Percentiles rank a stretch among this genome's conserved stretches.
Conservation (phyloP, 2,113 vertebrate species). For the Pollimyrus isidori region DNA sequence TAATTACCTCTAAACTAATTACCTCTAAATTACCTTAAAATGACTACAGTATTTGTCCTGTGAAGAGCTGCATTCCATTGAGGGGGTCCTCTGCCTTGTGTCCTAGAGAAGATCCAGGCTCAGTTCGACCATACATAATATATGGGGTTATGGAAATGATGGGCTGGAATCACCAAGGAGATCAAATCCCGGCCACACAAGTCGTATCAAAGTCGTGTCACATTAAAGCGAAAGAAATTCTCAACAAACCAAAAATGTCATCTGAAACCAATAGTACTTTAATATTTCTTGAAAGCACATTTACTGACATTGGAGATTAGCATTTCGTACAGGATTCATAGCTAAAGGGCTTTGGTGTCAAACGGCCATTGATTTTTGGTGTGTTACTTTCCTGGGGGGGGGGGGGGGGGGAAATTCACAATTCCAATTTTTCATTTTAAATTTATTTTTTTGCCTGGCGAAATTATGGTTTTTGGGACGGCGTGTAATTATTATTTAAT, state of each 20-base stretch:
- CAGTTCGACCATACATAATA: background rate
- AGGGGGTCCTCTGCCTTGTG: background rate
- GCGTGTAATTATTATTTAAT: too few relatives aligned
- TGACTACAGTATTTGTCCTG: background rate
- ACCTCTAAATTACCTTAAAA: background rate
- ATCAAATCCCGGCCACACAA: background rate
- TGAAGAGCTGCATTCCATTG: background rate
- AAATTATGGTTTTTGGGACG: too few relatives aligned
- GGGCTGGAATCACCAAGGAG: background rate
- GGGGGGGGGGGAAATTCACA: background rate
- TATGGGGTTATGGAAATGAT: background rate
- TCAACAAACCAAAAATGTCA: slow-evolving; percentile 1
- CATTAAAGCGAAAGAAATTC: background rate
- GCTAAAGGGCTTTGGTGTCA: background rate
- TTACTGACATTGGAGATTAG: slow-evolving; percentile 5
- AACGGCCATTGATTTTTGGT: background rate
- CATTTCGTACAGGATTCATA: background rate
- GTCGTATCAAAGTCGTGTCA: background rate
- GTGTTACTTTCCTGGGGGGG: background rate
- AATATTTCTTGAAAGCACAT: slow-evolving; percentile 5
- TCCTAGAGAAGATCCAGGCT: background rate
- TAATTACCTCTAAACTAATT: background rate
- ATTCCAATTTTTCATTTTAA: background rate
- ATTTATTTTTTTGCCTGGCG: too few relatives aligned
- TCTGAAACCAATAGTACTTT: background rate